Evolutionary conservation across 2,888 invertebrate species (phyloP).

Genomic region (Abscondita cerata): DNA sequence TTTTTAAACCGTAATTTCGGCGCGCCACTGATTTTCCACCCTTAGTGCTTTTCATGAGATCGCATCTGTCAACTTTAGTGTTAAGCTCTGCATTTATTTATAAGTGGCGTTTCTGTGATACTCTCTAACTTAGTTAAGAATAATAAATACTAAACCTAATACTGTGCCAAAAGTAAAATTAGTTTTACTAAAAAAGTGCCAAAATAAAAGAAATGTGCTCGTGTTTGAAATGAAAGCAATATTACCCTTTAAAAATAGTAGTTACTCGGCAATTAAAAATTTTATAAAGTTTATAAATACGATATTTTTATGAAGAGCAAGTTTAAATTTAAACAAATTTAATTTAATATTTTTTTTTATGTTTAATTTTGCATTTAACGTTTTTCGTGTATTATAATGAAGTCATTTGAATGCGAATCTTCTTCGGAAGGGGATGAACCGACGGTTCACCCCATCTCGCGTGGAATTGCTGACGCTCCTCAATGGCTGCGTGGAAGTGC

Average conservation of each 20-base stretch:
- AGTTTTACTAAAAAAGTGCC: too few relatives aligned
- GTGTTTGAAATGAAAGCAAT: too few relatives aligned
- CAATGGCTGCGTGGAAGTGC: slow-evolving; percentile 55
- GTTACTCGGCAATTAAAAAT: too few relatives aligned
- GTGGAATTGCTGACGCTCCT: slow-evolving; percentile 53
- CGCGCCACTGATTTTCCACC: slow-evolving; percentile 52
- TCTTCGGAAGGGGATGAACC: slow-evolving; percentile 59
- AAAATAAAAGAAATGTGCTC: too few relatives aligned
- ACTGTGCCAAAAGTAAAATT: too few relatives aligned
- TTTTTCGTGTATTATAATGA: slow-evolving; percentile 47
- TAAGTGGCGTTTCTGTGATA: slow-evolving; percentile 19
- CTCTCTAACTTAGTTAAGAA: slow-evolving; percentile 8
- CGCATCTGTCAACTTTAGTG: slow-evolving; percentile 60
- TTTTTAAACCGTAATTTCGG: slow-evolving; percentile 8
- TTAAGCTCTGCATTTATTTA: slow-evolving; percentile 44
- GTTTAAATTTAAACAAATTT: too few relatives aligned
- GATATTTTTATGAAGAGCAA: too few relatives aligned
- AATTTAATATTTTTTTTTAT: too few relatives aligned
- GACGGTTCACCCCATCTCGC: slow-evolving; percentile 57
- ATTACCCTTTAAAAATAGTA: too few relatives aligned
- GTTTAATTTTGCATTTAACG: too few relatives aligned
- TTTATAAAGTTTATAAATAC: too few relatives aligned
- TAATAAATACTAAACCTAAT: neutral
- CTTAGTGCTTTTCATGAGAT: slow-evolving; percentile 53
- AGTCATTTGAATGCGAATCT: slow-evolving; percentile 59